A percentile compares a stretch with the other conserved stretches of the same genome.
These are phyloP conservation scores for Ciona savignyi DNA, from an alignment of 23 tunicate genomes.

Conservation along the genomic window DNA sequence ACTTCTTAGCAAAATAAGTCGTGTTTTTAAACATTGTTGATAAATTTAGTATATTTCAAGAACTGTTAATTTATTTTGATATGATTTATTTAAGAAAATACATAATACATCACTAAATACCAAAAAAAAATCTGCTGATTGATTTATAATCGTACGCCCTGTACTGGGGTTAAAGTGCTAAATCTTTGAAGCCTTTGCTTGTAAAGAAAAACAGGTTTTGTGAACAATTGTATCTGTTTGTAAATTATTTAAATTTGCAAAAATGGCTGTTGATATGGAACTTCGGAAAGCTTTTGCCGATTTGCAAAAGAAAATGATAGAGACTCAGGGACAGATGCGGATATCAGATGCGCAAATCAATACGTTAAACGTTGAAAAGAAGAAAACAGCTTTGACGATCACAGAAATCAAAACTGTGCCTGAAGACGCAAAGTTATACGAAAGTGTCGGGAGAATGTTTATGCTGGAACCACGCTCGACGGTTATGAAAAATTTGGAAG, in stretches of 20 bases:
- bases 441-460: slow-evolving; percentile 87
- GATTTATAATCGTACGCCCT: too few relatives aligned
- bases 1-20: too few relatives aligned
- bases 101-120: too few relatives aligned
- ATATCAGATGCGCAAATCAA: slow-evolving; percentile 66
- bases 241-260: neutral
- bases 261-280: neutral
- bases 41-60: too few relatives aligned
- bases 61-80: too few relatives aligned
- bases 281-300: slow-evolving; percentile 63
- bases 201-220: neutral
- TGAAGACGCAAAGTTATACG: slow-evolving; percentile 41
- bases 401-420: slow-evolving; percentile 37
- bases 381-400: slow-evolving; percentile 35
- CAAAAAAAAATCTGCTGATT: too few relatives aligned
- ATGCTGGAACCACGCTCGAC: slow-evolving; percentile 49
- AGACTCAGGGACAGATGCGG: slow-evolving; percentile 60
- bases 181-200: too few relatives aligned
- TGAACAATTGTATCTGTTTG: too few relatives aligned
- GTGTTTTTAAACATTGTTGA: too few relatives aligned
- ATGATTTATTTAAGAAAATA: too few relatives aligned
- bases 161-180: too few relatives aligned
- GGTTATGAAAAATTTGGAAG: slow-evolving; percentile 34
- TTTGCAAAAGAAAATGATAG: slow-evolving; percentile 70
- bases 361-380: slow-evolving; percentile 24